Conservation (phyloP, 2,888 invertebrate genomes). For the Conus canariensis region DNA sequence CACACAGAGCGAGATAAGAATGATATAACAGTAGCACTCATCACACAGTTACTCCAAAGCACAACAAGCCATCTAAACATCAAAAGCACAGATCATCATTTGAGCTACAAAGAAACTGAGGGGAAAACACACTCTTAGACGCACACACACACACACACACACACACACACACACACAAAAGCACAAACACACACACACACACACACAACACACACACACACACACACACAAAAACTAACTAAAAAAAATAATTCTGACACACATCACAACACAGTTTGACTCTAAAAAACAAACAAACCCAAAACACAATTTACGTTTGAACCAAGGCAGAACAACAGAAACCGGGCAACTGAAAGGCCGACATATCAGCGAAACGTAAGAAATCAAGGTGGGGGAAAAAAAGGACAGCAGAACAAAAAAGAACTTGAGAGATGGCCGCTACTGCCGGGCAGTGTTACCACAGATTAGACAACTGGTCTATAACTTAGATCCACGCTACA, state of each 20-base stretch:
- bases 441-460: constrained; percentile 44
- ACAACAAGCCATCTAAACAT: constrained; percentile 41
- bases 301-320: no score
- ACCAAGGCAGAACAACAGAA: constrained; percentile 37
- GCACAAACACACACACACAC: no score
- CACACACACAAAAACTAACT: background rate
- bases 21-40: background rate
- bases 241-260: background rate
- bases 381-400: background rate
- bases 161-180: no score
- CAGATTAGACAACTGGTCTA: constrained; percentile 37
- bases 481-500: constrained; percentile 40
- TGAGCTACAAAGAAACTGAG: background rate
- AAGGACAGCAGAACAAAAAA: constrained; percentile 37
- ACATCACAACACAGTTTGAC: constrained; percentile 1
- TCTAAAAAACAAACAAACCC: no score
- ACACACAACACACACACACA: no score
- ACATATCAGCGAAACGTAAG: constrained; percentile 31
- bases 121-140: background rate
- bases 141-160: no score
- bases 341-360: constrained; percentile 30
- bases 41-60: constrained; percentile 39
- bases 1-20: background rate
- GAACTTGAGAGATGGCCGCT: constrained; percentile 54
- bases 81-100: constrained; percentile 30